Base-by-base conservation (phyloP, 1,140 invertebrate species). In the Stegodyphus dumicola region DNA sequence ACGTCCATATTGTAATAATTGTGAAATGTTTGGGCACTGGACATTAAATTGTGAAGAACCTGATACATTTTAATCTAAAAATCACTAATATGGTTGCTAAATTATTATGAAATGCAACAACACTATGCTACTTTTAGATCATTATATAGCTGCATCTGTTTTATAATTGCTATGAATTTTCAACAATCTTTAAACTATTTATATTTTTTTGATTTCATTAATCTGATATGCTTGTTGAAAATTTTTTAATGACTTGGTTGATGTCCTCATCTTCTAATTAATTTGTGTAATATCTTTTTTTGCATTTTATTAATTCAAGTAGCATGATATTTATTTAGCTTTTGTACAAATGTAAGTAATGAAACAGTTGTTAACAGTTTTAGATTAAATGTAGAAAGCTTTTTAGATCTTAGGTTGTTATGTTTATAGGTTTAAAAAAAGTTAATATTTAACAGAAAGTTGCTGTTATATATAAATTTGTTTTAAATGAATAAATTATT, bases 1-100 rank as follows among this genome's bases (percentile, higher is more conserved):
- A 6, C 91, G 97, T 77, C 94, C 96, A 67, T 99, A 98, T 91
- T 99, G 97, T 91, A 95, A 96, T 87, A 95, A 93, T 86, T 99
- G 97, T 92, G 97, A 98, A 94, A 94, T 93, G 84, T 96, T 96
- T 91, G 95, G 95, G 9, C 95, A 96, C 89, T 92, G 93, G 88
- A 94, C 94, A 17, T 92, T 92, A 86, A 93, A 95, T 88, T 96
- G 95, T 91, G 93, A 94, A 91, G 94, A 95, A 90, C 94, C 94
- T 89, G 94, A 96, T 92, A 95, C 94, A 79, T 96, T 94, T 92
- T 96, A 92, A 93, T 17, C n/a, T 78, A 77, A 17, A 33, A 33
- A 33, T 33, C 33, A 33, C 33, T 13, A 13, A n/a, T 10, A 9
- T 64, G 11, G 7, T 9, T 67, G 9, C 33, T 17, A 33, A 65